Percentiles rank a stretch among this genome's conserved stretches.
Conservation (phyloP, 2,797 vertebrate genomes). For the Myotis findleyi region DNA sequence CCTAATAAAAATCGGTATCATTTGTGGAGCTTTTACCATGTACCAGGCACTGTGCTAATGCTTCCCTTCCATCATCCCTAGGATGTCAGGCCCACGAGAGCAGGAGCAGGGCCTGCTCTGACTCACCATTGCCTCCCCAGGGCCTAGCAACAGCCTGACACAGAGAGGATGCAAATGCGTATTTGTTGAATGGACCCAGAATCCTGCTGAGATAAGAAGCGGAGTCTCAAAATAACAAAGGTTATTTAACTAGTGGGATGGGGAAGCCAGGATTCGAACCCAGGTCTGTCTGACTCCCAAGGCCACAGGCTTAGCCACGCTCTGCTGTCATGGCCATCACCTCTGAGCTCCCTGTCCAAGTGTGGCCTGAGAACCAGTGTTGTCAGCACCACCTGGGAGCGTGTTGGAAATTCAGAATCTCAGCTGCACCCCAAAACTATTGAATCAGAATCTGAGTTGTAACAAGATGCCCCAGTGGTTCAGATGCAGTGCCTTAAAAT, state of each 20-base stretch:
- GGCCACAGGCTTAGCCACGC: not conserved
- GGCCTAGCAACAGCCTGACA: not conserved
- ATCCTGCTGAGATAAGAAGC: not conserved
- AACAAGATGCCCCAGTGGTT: not conserved
- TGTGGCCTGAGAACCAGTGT: not conserved
- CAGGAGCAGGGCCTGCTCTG: not conserved
- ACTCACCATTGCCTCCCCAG: not conserved
- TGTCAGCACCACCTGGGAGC: not conserved
- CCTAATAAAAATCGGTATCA: constrained; percentile 33
- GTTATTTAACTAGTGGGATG: not conserved
- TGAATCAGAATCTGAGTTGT: not conserved
- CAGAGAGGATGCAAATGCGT: not conserved
- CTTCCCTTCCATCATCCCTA: constrained; percentile 28
- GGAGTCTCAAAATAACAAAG: not conserved
- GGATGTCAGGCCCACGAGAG: not conserved
- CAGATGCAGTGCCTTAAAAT: not conserved
- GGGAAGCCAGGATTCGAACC: not conserved
- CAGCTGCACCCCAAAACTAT: not conserved
- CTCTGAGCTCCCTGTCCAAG: not conserved
- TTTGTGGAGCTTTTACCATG: constrained; percentile 19
- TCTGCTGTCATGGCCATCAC: not conserved
- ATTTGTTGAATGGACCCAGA: constrained; percentile 25
- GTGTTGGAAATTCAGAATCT: not conserved
- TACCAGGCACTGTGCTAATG: constrained; percentile 27
- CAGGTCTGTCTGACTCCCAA: not conserved